phyloP scores from a whole-genome alignment of 2,888 invertebrate species.

The Axea sp. region DNA sequence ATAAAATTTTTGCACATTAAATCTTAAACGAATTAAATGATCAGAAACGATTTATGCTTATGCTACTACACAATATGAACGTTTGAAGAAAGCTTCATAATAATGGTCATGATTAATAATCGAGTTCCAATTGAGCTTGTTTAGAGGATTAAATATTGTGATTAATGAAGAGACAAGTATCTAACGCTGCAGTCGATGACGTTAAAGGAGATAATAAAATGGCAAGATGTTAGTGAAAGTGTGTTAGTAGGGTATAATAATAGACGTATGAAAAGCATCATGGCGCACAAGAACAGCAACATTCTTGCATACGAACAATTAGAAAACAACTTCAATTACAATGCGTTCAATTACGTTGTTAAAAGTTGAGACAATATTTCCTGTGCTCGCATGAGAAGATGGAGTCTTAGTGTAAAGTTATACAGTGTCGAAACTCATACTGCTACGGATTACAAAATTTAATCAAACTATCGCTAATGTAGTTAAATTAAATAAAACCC shows the following conservation, averaged over 20 bases:
- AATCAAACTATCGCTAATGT: no score
- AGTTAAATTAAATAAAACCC: no score
- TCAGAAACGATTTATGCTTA: no score
- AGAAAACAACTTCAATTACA: slow-evolving; percentile 54
- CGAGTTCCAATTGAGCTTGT: no score
- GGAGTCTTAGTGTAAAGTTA: slow-evolving; percentile 8
- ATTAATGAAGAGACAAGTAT: slow-evolving; percentile 45
- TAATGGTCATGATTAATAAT: no score
- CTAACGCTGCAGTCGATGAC: slow-evolving; percentile 23
- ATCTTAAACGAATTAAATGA: no score
- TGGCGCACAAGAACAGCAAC: slow-evolving; percentile 49
- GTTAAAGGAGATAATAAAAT: slow-evolving; percentile 57
- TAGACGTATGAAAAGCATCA: slow-evolving; percentile 62
- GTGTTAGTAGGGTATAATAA: slow-evolving; percentile 69
- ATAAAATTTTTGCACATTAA: no score
- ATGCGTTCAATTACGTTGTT: slow-evolving; percentile 26
- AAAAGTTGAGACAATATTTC: slow-evolving; percentile 36
- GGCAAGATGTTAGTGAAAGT: slow-evolving; percentile 64
- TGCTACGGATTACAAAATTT: no score
- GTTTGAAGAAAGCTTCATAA: no score
- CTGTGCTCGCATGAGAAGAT: slow-evolving; percentile 8
- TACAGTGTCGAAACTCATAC: neutral
- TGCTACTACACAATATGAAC: no score
- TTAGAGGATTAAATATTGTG: slow-evolving; percentile 54
- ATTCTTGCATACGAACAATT: slow-evolving; percentile 62